phyloP scores from a whole-genome alignment of 2,113 vertebrate species.

The Scalopus aquaticus region DNA sequence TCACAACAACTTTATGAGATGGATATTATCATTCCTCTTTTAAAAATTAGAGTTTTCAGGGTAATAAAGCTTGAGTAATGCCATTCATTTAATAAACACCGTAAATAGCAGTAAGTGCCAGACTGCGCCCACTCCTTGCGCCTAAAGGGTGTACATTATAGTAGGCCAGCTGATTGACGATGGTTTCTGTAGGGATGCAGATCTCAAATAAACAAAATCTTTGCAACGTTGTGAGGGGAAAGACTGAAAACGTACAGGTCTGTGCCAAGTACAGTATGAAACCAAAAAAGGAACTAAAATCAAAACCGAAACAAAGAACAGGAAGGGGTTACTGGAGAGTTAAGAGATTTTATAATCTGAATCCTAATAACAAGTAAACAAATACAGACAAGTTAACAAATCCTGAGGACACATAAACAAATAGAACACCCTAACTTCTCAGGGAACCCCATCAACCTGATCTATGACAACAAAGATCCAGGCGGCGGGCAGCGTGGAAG shows the following conservation, averaged over 20 bases:
- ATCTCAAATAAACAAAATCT: background rate
- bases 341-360: background rate
- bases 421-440: no score
- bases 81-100: background rate
- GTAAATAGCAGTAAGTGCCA: background rate
- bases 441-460: no score
- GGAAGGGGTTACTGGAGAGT: no score
- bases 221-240: background rate
- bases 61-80: background rate
- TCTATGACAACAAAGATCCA: background rate
- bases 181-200: rapidly evolving
- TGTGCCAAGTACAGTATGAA: background rate
- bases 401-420: no score
- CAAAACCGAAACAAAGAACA: background rate
- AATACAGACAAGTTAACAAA: background rate
- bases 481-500: background rate
- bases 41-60: background rate
- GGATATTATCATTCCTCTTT: background rate
- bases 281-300: background rate
- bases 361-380: background rate
- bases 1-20: background rate
- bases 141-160: background rate
- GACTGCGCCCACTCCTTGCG: background rate
- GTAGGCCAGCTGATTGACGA: background rate
- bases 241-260: background rate